Base-by-base conservation (phyloP, 2,113 vertebrate species). In the Dasyprocta punctata region DNA sequence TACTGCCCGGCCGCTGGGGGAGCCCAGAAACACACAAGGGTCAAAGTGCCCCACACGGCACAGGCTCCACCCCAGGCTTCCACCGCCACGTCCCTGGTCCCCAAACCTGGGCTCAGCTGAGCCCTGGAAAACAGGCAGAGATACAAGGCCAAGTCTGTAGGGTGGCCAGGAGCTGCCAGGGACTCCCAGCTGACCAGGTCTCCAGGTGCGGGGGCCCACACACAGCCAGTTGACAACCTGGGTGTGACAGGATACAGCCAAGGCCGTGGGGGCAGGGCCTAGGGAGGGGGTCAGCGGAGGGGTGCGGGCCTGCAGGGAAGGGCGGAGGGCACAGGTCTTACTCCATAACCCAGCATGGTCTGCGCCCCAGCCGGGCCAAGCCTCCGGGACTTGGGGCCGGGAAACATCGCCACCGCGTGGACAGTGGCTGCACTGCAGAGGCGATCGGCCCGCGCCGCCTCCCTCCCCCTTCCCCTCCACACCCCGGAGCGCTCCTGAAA, bases 361-460 rank as follows among this genome's bases (percentile, higher is more conserved):
- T 8, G 71, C 38, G 9, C 69, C 38, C 38, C 22, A 5, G 20
- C 38, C 71, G 10, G 38, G 71, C 10, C 38, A 26, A 73, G 20
- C 71, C 24, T 44, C n/a, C 16, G 41, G 73, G 19, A 41, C 44
- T 41, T 41, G 44, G 73, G 73, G 22, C 7, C 16, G 28, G 47
- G 49, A 30, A 87, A 60, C 89, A 75, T 22, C 0, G 14, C 89
- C 28, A 0, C 86, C 73, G 17, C 7, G 73, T 61, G 88, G 88
- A 41, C 71, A 63, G 20, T 1, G 6, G 10, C 30, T 6, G 80
- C 80, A 73, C 84, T 41, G 78, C 78, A 36, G 1, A 14, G 1
- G 36, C 0, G 16, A 4, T 2, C 16, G 0, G 0, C 2, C n/a
- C 0, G 7, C 8, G 36, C 73, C 41, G 22, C 3, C 22, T 28